phyloP scores from a whole-genome alignment of 1,140 invertebrate species.

The Bathynomus jamesi region DNA sequence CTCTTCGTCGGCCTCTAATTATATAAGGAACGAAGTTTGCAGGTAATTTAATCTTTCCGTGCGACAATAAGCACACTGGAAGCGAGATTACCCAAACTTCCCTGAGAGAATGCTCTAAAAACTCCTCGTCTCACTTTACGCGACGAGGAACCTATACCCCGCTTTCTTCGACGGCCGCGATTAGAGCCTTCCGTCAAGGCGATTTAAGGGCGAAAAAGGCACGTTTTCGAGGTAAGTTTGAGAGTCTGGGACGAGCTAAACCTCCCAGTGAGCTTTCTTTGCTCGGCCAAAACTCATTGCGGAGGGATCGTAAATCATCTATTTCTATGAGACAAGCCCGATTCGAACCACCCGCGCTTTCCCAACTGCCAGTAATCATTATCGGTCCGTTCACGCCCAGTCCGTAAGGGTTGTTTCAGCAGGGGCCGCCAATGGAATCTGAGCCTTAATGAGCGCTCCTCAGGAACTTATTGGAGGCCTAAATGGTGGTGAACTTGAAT shows the following conservation, averaged over 20 bases:
- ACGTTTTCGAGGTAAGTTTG: neutral
- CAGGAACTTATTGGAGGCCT: neutral
- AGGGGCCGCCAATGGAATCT: neutral
- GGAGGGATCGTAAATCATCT: slow-evolving; percentile 32
- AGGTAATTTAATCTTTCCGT: neutral
- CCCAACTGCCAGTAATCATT: slow-evolving; percentile 37
- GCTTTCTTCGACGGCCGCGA: neutral
- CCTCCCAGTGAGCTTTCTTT: slow-evolving; percentile 25
- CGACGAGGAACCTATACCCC: neutral
- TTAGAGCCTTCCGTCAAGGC: neutral
- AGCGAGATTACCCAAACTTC: neutral
- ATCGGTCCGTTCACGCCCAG: slow-evolving; percentile 33
- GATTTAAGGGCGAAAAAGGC: neutral
- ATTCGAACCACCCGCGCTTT: slow-evolving; percentile 33
- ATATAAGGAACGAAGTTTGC: neutral
- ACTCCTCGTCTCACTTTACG: neutral
- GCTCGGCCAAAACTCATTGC: slow-evolving; percentile 37
- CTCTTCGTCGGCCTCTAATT: neutral
- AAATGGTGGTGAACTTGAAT: neutral
- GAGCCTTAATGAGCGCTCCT: neutral
- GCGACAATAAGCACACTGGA: neutral
- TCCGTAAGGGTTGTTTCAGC: slow-evolving; percentile 23
- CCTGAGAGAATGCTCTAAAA: neutral
- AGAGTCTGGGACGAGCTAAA: neutral
- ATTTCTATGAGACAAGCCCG: slow-evolving; percentile 36